Percentiles rank a stretch among this genome's conserved stretches.
These are phyloP conservation scores for Chaetodon trifasciatus DNA, from an alignment of 2,797 vertebrate species.

Conservation along the genomic window DNA sequence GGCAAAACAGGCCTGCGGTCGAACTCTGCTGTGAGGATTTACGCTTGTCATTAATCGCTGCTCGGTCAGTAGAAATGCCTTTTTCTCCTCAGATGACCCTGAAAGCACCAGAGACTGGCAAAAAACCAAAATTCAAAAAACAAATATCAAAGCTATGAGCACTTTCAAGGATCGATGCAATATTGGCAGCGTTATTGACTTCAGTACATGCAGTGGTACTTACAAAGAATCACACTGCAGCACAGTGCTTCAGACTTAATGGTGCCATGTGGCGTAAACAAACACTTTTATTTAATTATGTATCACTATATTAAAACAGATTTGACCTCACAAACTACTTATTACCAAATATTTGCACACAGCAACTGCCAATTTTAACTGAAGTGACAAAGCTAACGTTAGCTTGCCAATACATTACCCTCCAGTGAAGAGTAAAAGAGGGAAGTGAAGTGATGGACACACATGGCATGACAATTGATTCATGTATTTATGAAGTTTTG, in stretches of 20 bases:
- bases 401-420: too few species aligned
- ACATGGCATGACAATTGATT: too few species aligned
- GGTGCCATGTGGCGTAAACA: background rate
- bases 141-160: slow-evolving; percentile 28
- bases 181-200: slow-evolving; percentile 14
- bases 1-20: slow-evolving; percentile 43
- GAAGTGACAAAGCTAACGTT: too few species aligned
- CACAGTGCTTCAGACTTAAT: background rate
- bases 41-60: slow-evolving; percentile 38
- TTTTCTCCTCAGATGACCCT: slow-evolving; percentile 36
- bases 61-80: slow-evolving; percentile 30
- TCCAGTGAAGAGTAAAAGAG: too few species aligned
- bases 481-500: too few species aligned
- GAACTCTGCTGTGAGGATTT: slow-evolving; percentile 45
- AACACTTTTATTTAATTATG: background rate
- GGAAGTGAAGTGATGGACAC: too few species aligned
- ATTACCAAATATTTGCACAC: background rate
- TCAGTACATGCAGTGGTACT: background rate
- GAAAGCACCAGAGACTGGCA: slow-evolving; percentile 23
- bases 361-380: background rate
- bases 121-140: slow-evolving; percentile 14
- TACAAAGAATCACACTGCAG: background rate
- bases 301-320: background rate
- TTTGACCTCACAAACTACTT: background rate
- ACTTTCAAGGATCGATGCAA: slow-evolving; percentile 26